Base-by-base conservation (phyloP, 1,140 invertebrate genomes). In the Lucilia sericata region DNA sequence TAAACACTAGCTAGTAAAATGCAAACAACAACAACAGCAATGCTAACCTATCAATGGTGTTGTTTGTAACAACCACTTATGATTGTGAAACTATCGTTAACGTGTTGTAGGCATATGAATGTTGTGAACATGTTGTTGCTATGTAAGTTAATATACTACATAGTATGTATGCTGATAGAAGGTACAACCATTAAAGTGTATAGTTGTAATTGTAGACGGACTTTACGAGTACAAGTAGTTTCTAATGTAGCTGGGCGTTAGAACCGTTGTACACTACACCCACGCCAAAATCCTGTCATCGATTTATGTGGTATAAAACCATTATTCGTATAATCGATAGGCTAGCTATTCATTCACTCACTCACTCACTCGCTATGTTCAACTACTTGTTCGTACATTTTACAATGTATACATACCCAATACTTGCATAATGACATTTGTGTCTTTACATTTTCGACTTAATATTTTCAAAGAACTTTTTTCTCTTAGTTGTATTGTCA, bases 291-390 rank as follows among this genome's bases (percentile, higher is more conserved):
- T 19, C 10, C 75, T 78, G 76, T 49, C 76, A 80, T 80, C 76
- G 76, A 80, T 80, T 80, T 80, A 80, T 80, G 76, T 80, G 21
- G 76, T 25, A 80, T 80, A 80, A 49, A 80, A 21, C 76, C 76
- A 80, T 80, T 80, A 80, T 80, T 49, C 76, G 76, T 80, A 80
- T 80, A 80, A 80, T 80, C 76, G 76, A 80, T 80, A 80, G 76
- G 12, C 75, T 36, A 42, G 34, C 76, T 47, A 78, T 10, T 75
- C 13, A 42, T 17, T 7, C 75, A 78, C 4, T 42, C 74, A 78
- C 42, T 47, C 36, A 19, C 42, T 47, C 34, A 34, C 70, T 30
- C 70, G 7, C 70, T 74, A 30, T 17, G 8, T 34, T 5, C 74
- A 34, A 47, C n/a, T 21, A 80, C 42, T 80, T 49, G 19, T 80